Base-by-base conservation (phyloP, 2,888 invertebrate species). In the Dolichomitus sp. region DNA sequence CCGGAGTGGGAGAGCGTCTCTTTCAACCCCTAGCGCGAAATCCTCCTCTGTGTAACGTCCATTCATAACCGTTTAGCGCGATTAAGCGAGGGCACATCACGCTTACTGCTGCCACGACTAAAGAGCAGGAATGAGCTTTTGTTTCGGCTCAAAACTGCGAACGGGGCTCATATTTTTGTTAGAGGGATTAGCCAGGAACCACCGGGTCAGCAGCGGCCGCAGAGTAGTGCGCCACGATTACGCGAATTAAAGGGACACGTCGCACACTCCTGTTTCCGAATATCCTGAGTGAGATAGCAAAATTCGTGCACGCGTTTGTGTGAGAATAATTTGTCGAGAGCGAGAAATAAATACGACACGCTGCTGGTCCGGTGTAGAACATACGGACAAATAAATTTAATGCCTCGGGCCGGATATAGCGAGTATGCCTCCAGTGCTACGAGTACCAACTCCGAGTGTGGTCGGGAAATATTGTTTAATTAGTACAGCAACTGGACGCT, bases 31-130 rank as follows among this genome's bases (percentile, higher is more conserved):
- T 19, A 48, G 42, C 50, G 9, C n/a, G 66, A 27, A 17, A 33
- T 19, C 17, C 50, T 23, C 12, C 7, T 33, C 59, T 65, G 45
- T 27, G 40, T 66, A 48, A n/a, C 48, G 74, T 66, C 83, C 88
- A 90, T 89, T 89, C 86, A 88, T 88, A 89, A 89, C 86, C 87
- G 86, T 87, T 89, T 90, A 90, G 88, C 85, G 86, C 88, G 87
- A 90, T 90, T 90, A 90, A 88, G 79, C 84, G 81, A 59, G 68
- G 68, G 54, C 45, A 52, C 52, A 57, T 63, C 61, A 74, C 61
- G 59, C 54, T 81, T 65, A 59, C 52, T 57, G 79, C 84, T 85
- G 85, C 76, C 77, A 73, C 72, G 83, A 73, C 86, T 89, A 89
- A 89, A 88, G 84, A 88, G 83, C 86, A 79, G 80, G 84, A 88